Conservation (phyloP, 53 echinoderm and acorn worm genomes). For the Echinarachnius parma region DNA sequence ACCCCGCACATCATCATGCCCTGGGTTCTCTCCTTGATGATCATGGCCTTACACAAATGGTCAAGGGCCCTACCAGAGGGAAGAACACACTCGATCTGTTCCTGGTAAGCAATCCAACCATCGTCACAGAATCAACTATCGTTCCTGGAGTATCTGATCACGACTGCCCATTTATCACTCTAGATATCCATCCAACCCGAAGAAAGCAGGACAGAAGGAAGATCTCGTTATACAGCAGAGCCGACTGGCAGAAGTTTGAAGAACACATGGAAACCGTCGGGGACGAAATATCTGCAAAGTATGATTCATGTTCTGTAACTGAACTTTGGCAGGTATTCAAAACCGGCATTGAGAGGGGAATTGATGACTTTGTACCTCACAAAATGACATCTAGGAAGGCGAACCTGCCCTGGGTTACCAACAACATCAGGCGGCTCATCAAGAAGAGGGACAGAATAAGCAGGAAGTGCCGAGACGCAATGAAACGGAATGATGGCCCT, state of each 20-base stretch:
- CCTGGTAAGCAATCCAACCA: conserved; percentile 8
- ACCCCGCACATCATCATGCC: not conserved
- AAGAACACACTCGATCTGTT: conserved; percentile 19
- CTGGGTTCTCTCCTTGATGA: conserved; percentile 25
- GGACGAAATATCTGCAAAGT: not conserved
- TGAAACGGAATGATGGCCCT: too few species aligned
- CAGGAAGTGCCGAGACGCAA: too few species aligned
- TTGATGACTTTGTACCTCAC: conserved; percentile 2
- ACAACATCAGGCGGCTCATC: conserved; percentile 20
- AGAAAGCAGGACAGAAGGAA: not conserved
- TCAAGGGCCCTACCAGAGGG: conserved; percentile 9
- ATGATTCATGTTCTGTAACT: not conserved
- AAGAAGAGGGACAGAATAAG: conserved; percentile 1
- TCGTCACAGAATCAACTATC: not conserved
- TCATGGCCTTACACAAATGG: conserved; percentile 6
- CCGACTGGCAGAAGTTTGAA: conserved; percentile 15
- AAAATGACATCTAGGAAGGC: not conserved
- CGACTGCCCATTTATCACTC: conserved; percentile 13
- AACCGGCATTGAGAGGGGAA: conserved; percentile 10
- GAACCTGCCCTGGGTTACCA: conserved; percentile 21
- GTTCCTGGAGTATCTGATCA: conserved; percentile 29
- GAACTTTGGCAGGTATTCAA: conserved; percentile 25
- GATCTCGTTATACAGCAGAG: conserved; percentile 19
- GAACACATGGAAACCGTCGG: not conserved
- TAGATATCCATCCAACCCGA: conserved; percentile 14